Conservation (phyloP, 2,113 vertebrate genomes). For the Tupaia tana region DNA sequence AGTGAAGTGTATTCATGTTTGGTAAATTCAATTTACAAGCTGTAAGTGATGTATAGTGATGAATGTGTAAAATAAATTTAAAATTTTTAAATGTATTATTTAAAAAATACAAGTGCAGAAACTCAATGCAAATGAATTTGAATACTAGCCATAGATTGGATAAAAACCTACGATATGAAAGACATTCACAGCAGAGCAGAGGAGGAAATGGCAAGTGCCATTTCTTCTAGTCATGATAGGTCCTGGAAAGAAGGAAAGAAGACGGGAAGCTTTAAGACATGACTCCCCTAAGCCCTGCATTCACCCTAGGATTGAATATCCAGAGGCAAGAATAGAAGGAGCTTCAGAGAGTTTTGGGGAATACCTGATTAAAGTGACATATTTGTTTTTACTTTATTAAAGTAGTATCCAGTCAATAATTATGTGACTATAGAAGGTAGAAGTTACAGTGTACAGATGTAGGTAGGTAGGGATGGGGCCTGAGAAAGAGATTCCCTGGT, state of each 20-base stretch:
- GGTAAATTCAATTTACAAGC: too few relatives aligned
- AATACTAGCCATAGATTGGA: background rate
- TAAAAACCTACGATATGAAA: background rate
- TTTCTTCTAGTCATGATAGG: background rate
- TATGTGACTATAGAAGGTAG: background rate
- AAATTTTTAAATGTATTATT: too few relatives aligned
- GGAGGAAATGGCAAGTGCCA: background rate
- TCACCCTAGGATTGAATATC: background rate
- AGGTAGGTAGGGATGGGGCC: background rate
- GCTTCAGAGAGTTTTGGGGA: background rate
- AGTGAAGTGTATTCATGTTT: too few relatives aligned
- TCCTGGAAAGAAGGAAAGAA: background rate
- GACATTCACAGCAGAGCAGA: background rate
- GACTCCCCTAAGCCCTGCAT: background rate
- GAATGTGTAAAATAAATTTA: too few relatives aligned
- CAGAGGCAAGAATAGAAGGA: background rate
- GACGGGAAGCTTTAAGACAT: background rate
- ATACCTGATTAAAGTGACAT: background rate
- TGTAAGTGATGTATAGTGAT: too few relatives aligned
- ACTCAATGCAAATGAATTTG: background rate
- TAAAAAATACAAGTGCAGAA: background rate
- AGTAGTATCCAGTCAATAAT: background rate
- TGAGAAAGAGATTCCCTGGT: background rate
- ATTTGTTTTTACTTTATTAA: background rate
- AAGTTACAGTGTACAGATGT: too few relatives aligned